phyloP scores from a whole-genome alignment of 35 echinoderm and acorn worm species.

The Heliocidaris tuberculata region DNA sequence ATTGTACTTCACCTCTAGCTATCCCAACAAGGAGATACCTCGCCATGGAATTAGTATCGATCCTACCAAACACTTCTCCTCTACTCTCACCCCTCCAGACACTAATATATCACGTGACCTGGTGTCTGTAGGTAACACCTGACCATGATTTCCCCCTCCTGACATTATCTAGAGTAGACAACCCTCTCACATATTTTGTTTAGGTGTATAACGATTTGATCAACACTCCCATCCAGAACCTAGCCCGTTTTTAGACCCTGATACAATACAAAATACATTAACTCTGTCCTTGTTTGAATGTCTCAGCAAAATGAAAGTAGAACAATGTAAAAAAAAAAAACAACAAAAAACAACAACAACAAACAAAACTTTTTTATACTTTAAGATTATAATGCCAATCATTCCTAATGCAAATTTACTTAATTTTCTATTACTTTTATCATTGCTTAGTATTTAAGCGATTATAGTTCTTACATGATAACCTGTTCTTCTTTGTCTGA shows the following conservation, averaged over 20 bases:
- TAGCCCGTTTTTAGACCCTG: background rate
- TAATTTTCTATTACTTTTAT: no score
- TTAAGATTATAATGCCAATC: no score
- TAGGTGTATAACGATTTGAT: background rate
- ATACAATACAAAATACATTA: no score
- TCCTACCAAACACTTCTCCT: background rate
- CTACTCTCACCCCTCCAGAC: background rate
- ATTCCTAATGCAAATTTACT: no score
- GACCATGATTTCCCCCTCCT: background rate
- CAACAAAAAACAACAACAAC: no score
- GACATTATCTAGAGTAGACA: background rate
- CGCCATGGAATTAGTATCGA: background rate
- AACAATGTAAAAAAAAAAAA: no score
- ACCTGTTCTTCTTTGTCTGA: no score
- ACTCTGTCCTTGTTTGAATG: no score
- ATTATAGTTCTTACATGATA: no score
- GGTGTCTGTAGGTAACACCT: background rate
- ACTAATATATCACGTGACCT: background rate
- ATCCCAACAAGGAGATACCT: background rate
- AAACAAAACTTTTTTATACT: no score
- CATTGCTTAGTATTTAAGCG: no score
- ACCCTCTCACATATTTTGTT: background rate
- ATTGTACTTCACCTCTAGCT: background rate
- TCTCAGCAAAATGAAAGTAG: no score
- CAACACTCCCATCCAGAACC: background rate